phyloP scores from a whole-genome alignment of 2,888 invertebrate species.

The Esperia sulphurella region DNA sequence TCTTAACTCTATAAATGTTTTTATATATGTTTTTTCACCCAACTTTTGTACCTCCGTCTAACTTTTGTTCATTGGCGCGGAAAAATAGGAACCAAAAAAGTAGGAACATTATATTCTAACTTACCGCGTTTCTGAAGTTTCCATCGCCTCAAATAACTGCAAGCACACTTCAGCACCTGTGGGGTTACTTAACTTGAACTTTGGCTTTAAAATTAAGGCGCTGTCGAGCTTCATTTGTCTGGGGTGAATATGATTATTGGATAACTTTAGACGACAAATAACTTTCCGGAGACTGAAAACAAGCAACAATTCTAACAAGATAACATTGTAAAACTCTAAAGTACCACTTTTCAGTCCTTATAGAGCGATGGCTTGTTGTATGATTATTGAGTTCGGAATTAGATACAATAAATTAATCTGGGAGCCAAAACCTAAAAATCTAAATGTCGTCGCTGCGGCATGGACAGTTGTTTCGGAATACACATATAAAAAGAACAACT shows the following conservation, averaged over 20 bases:
- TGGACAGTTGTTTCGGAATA: no score
- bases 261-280: constrained; percentile 44
- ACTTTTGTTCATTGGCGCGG: constrained; percentile 21
- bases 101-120: constrained; percentile 25
- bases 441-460: no score
- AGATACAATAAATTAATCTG: no score
- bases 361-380: not conserved
- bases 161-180: constrained; percentile 48
- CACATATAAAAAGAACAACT: no score
- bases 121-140: constrained; percentile 36
- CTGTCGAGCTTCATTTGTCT: constrained; percentile 44
- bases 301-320: constrained; percentile 36
- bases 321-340: constrained; percentile 4
- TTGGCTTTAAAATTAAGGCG: constrained; percentile 37
- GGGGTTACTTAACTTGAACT: constrained; percentile 43
- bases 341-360: not conserved
- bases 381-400: no score
- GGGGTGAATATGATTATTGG: constrained; percentile 46
- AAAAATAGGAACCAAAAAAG: constrained; percentile 25
- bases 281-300: constrained; percentile 30
- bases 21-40: constrained; percentile 19
- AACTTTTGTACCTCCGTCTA: constrained; percentile 29
- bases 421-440: no score
- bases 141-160: constrained; percentile 42
- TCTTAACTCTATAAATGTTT: not conserved